Conservation (phyloP, 1,140 invertebrate genomes). For the Conus ventricosus region DNA sequence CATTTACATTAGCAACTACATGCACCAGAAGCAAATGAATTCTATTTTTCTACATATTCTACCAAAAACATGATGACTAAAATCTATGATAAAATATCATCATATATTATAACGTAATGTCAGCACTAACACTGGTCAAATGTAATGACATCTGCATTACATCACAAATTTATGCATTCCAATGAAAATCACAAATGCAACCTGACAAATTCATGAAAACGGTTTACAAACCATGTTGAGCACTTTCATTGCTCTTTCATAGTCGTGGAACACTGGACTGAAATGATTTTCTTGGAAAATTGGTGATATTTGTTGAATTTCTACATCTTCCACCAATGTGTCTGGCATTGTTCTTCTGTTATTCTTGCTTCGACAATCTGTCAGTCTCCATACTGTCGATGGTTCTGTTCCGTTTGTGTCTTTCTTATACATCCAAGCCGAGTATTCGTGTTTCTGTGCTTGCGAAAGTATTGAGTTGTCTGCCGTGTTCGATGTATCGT, state of each 20-base stretch:
- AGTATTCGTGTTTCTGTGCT: neutral
- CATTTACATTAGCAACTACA: no score
- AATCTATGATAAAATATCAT: no score
- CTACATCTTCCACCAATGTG: neutral
- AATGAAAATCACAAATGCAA: no score
- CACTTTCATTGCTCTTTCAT: constrained; percentile 13
- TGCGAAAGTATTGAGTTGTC: neutral
- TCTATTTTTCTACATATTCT: no score
- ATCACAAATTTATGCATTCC: no score
- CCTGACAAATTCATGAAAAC: neutral
- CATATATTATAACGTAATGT: no score
- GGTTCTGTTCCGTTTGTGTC: neutral
- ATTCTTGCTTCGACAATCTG: neutral
- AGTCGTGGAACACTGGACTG: constrained; percentile 37
- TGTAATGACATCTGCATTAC: no score
- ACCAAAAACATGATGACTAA: no score
- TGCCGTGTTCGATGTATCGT: neutral
- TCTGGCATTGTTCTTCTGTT: neutral
- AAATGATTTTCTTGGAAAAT: constrained; percentile 11
- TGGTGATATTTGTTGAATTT: neutral
- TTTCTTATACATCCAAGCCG: constrained; percentile 6
- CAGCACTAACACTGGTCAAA: no score
- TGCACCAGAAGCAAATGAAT: no score
- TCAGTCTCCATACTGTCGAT: neutral
- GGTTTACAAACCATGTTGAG: constrained; percentile 27